A percentile compares a stretch with the other conserved stretches of the same genome.
Evolutionary conservation across 2,113 vertebrate genomes (phyloP).

Genomic region (Notarius lentiginosus): DNA sequence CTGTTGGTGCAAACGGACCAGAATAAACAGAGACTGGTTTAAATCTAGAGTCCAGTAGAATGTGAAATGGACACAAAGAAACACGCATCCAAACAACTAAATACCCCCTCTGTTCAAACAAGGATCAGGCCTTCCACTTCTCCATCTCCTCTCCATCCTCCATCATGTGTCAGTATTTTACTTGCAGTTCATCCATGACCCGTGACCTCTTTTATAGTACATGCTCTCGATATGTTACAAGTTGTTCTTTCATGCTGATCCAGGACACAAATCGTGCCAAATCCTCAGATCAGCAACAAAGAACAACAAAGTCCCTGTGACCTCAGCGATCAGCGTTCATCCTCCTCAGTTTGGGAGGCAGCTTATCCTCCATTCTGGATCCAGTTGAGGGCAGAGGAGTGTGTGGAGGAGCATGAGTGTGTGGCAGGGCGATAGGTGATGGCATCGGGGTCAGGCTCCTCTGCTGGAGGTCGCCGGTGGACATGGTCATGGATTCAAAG

Average conservation of each 20-base stretch:
- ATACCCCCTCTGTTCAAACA: conserved; percentile 5
- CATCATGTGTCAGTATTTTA: neutral
- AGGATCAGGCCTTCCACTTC: neutral
- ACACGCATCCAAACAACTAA: conserved; percentile 15
- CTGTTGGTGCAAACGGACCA: conserved; percentile 26
- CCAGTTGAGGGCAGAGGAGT: conserved; percentile 57
- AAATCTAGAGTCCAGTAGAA: conserved; percentile 55
- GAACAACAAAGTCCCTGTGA: conserved; percentile 20
- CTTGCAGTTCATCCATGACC: conserved; percentile 13
- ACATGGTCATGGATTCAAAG: conserved; percentile 77
- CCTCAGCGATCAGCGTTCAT: conserved; percentile 74
- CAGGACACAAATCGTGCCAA: neutral
- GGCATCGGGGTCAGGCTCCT: conserved; percentile 63
- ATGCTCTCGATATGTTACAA: neutral
- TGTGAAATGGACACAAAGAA: conserved; percentile 37
- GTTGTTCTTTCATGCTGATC: conserved; percentile 14
- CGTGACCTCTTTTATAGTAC: neutral
- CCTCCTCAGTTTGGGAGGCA: conserved; percentile 76
- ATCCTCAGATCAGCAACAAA: conserved; percentile 22
- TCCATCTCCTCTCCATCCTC: neutral
- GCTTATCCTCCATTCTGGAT: conserved; percentile 71
- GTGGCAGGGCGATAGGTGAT: conserved; percentile 53
- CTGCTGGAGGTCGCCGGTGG: conserved; percentile 73
- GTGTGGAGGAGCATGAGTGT: conserved; percentile 62
- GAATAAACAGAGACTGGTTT: conserved; percentile 63